Conservation (phyloP, 2,113 vertebrate species). For the Sturnus vulgaris region DNA sequence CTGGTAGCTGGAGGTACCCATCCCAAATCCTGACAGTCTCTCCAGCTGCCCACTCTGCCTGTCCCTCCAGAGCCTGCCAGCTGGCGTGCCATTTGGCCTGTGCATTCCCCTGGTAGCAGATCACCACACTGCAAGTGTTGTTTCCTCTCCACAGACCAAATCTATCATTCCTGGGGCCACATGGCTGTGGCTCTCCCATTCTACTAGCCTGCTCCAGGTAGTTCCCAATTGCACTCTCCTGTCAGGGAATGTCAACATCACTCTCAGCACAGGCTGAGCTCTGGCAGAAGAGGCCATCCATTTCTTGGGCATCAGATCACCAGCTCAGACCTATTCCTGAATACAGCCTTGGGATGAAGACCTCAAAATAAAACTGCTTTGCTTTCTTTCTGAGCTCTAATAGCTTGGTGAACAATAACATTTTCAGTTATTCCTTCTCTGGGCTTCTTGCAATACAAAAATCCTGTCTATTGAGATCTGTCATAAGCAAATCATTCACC, state of each 20-base stretch:
- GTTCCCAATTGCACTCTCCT: fast-evolving
- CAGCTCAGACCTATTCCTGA: neutral
- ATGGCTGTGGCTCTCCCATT: fast-evolving
- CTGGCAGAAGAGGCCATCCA: neutral
- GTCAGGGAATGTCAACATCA: neutral
- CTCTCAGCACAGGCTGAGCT: neutral
- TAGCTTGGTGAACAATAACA: neutral
- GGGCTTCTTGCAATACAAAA: neutral
- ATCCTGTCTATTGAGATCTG: neutral
- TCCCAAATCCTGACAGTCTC: neutral
- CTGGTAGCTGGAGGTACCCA: neutral
- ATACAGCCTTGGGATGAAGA: neutral
- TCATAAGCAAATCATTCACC: neutral
- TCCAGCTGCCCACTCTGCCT: fast-evolving
- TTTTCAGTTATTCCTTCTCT: neutral
- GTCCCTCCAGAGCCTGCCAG: neutral
- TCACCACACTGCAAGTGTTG: neutral
- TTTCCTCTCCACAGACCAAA: neutral
- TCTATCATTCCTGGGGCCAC: neutral
- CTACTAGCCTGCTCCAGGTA: neutral
- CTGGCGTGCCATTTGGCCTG: fast-evolving
- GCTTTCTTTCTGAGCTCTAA: neutral
- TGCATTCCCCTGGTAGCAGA: neutral
- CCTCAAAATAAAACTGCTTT: neutral
- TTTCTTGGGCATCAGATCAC: neutral